phyloP scores from a whole-genome alignment of 2,888 invertebrate genomes.

The Ochropleura plecta region DNA sequence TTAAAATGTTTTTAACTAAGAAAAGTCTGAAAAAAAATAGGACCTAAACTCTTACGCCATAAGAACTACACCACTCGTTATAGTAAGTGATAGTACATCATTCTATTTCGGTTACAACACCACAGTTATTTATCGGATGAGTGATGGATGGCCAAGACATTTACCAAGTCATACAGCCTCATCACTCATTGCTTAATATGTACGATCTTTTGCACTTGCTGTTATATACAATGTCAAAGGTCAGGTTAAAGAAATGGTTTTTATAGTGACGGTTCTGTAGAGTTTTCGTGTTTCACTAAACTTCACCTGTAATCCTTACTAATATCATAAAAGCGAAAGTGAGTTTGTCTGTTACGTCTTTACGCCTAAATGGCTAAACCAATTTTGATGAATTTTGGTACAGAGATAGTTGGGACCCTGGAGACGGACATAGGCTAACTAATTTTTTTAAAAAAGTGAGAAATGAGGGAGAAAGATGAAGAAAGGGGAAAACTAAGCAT shows the following conservation, averaged over 20 bases:
- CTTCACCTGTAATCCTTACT: too few species aligned
- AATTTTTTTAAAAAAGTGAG: too few species aligned
- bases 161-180: conserved; percentile 36
- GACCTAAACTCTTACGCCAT: not conserved
- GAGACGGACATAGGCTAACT: too few species aligned
- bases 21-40: not conserved
- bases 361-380: too few species aligned
- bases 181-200: conserved; percentile 57
- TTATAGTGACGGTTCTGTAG: conserved; percentile 36
- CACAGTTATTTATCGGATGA: conserved; percentile 16
- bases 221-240: conserved; percentile 57
- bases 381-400: too few species aligned
- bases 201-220: conserved; percentile 53
- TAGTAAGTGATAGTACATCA: conserved; percentile 21
- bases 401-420: too few species aligned
- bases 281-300: not conserved
- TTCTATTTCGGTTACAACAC: conserved; percentile 34
- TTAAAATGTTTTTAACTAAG: not conserved
- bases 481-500: too few species aligned
- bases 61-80: not conserved
- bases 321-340: too few species aligned
- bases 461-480: too few species aligned
- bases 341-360: too few species aligned
- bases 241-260: conserved; percentile 30
- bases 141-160: conserved; percentile 59